Percentiles rank a stretch among this genome's conserved stretches.
These are phyloP conservation scores for Pterostichus niger DNA, from an alignment of 2,888 invertebrate genomes.

Conservation along the genomic window DNA sequence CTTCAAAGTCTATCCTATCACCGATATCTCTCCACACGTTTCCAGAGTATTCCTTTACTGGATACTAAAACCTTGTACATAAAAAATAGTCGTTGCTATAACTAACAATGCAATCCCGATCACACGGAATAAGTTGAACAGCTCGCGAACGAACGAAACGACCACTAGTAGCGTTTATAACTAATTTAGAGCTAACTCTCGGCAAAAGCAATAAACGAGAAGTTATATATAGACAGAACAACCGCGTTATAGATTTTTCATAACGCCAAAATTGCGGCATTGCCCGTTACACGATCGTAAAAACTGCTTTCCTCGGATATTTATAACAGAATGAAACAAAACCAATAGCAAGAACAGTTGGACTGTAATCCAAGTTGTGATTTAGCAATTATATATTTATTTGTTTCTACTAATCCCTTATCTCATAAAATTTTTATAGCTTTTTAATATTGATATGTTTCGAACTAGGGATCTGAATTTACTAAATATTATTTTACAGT, in stretches of 20 bases:
- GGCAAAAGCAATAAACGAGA: constrained; percentile 42
- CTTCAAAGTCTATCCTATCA: not conserved
- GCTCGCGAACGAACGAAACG: not conserved
- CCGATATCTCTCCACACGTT: not conserved
- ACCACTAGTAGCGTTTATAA: constrained; percentile 14
- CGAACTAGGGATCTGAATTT: no score
- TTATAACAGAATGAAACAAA: constrained; percentile 53
- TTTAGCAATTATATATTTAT: constrained; percentile 39
- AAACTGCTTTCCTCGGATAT: constrained; percentile 42
- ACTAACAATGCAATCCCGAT: not conserved
- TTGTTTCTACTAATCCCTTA: not conserved
- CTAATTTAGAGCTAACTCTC: constrained; percentile 43
- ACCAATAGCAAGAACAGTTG: not conserved
- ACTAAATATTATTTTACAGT: no score
- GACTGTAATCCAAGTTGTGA: constrained; percentile 25
- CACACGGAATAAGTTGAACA: constrained; percentile 10
- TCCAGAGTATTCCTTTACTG: not conserved
- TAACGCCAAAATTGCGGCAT: constrained; percentile 60
- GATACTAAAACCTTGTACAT: constrained; percentile 3
- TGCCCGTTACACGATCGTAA: constrained; percentile 52
- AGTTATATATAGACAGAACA: constrained; percentile 45
- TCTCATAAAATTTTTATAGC: constrained; percentile 27
- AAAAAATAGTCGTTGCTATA: not conserved
- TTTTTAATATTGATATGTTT: not conserved
- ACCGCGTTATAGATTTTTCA: constrained; percentile 61